These are phyloP conservation scores for Spinibarbus caldwelli DNA, from an alignment of 2,797 vertebrate species.

Conservation along the genomic window DNA sequence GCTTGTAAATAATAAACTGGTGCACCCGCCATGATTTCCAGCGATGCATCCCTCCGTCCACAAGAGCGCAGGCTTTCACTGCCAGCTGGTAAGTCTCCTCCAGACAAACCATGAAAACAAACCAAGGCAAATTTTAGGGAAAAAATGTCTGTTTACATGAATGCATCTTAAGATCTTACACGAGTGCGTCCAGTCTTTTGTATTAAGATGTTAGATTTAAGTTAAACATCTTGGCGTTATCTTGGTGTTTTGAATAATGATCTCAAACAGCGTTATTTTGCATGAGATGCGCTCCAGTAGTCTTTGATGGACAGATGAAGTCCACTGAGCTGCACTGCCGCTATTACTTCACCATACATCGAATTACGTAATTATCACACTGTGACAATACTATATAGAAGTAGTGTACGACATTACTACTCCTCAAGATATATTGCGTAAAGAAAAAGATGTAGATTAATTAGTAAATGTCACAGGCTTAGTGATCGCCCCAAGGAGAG, in stretches of 20 bases:
- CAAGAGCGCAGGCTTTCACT: conserved; percentile 58
- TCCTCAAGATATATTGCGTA: background rate
- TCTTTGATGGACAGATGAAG: background rate
- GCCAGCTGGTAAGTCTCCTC: conserved; percentile 17
- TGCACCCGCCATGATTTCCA: background rate
- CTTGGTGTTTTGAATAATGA: background rate
- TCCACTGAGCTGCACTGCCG: conserved; percentile 14
- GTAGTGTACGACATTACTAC: background rate
- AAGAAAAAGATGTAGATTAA: background rate
- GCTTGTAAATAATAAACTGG: background rate
- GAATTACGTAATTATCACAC: conserved; percentile 8
- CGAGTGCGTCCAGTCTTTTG: background rate
- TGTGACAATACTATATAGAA: background rate
- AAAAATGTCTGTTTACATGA: background rate
- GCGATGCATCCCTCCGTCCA: conserved; percentile 55
- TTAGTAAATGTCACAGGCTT: background rate
- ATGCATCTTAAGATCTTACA: background rate
- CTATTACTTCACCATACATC: background rate
- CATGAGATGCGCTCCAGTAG: background rate
- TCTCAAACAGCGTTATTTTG: background rate
- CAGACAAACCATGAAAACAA: too few relatives aligned
- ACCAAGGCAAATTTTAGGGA: background rate
- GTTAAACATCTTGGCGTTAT: too few relatives aligned
- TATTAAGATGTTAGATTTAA: background rate
- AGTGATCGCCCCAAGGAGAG: conserved; percentile 20